These are phyloP conservation scores for Meghimatium bilineatum DNA, from an alignment of 2,888 invertebrate genomes.

Conservation along the genomic window DNA sequence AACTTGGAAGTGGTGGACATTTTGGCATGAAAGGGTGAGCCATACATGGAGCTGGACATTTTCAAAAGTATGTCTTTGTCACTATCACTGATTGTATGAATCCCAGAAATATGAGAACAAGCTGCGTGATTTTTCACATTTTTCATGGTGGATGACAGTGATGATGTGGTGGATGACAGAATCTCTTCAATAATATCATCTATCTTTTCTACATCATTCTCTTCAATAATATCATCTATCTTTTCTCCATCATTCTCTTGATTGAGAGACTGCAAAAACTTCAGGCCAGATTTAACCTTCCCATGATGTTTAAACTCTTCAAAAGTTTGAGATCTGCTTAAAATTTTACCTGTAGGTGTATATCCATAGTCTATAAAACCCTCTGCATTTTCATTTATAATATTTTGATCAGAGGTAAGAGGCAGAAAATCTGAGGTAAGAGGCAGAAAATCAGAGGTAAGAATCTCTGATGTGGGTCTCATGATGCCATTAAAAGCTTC, in stretches of 20 bases:
- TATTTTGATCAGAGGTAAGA: not conserved
- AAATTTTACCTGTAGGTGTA: conserved; percentile 38
- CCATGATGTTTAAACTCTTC: conserved; percentile 13
- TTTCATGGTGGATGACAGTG: conserved; percentile 57
- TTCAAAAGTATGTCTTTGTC: conserved; percentile 60
- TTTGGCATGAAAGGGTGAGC: conserved; percentile 68
- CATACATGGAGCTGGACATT: conserved; percentile 57
- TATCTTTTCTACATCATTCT: too few species aligned
- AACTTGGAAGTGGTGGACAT: not conserved
- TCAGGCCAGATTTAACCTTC: conserved; percentile 56
- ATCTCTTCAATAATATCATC: conserved; percentile 73
- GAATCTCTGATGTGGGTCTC: not conserved
- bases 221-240: conserved; percentile 60
- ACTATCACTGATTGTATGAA: conserved; percentile 65
- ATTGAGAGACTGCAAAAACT: conserved; percentile 60
- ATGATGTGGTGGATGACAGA: conserved; percentile 63
- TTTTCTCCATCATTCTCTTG: conserved; percentile 45
- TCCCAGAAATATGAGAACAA: conserved; percentile 46
- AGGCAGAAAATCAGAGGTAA: not conserved
- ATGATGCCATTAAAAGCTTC: not conserved
- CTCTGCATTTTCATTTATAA: not conserved
- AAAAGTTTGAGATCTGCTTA: conserved; percentile 42
- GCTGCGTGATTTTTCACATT: not conserved
- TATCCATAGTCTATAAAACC: conserved; percentile 29
- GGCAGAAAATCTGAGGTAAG: too few species aligned